Evolutionary conservation across 2,113 vertebrate species (phyloP), one percentile per base, ranked within the genome.

Genomic region (Dicerorhinus sumatrensis): DNA sequence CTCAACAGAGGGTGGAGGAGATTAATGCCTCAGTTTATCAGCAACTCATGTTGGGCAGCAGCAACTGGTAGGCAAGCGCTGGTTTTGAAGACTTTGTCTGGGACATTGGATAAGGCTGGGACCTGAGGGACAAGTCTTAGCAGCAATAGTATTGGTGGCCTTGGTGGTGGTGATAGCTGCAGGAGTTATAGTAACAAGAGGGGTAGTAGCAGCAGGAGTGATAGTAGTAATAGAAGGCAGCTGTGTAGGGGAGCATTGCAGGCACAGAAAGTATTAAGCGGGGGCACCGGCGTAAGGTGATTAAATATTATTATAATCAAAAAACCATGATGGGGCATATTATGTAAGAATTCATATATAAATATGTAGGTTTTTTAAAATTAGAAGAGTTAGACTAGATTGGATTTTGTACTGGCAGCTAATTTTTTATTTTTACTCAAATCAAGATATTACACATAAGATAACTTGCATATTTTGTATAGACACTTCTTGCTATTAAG

Each of bases 381-480:
- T 83, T 51, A 60, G 29, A 60, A 76, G 21, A 65, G 8, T 60
- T 72, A 76, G n/a, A 36, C 7, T 76, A 33, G 33, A 88, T 63
- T 48, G 12, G 42, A 77, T 60, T 73, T 91, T 96, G 11, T 51
- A 81, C 13, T 29, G 33, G 70, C 16, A 80, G 33, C 7, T 27
- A 23, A 23, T 33, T 62, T 72, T 93, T 63, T 13, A 54, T 83
- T 89, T 95, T 84, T 75, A 67, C 12, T 91, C 51, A 84, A 12
- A 58, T 69, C 12, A 81, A 54, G 54, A 65, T 70, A 58, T 14
- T 88, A 20, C 3, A 14, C 31, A n/a, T 62, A 46, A 2, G 20
- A 51, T 6, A 65, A 60, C 36, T 76, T 72, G 54, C 27, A 36
- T 84, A 1, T 75, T 93, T 65, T 79, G 6, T 51, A 51, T 46